Conservation (phyloP, 2,113 vertebrate species). For the Ploceus nigricollis region DNA sequence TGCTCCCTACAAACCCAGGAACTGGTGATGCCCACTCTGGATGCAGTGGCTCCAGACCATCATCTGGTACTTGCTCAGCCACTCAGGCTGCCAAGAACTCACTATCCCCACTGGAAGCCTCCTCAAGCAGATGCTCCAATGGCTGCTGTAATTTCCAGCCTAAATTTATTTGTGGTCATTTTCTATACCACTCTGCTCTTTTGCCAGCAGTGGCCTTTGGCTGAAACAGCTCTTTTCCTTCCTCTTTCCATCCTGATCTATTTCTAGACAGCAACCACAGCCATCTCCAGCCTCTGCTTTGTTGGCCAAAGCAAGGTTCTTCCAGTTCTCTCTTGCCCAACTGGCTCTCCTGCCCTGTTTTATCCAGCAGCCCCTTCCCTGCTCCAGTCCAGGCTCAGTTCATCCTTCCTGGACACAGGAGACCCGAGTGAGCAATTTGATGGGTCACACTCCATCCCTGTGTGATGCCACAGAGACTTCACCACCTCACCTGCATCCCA, state of each 20-base stretch:
- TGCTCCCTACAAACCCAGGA: neutral
- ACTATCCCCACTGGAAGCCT: neutral
- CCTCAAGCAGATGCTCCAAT: neutral
- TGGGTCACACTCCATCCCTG: neutral
- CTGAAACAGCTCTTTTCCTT: neutral
- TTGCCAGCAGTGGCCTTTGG: neutral
- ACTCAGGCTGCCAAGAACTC: neutral
- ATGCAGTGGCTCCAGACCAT: neutral
- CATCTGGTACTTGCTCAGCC: neutral
- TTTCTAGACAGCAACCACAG: neutral
- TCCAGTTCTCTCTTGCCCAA: neutral
- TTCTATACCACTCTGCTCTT: neutral
- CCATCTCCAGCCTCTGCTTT: neutral
- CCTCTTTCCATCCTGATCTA: neutral
- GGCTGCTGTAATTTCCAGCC: neutral
- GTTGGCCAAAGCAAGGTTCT: neutral
- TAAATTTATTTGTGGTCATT: neutral
- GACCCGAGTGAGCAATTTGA: accelerated
- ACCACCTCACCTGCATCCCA: neutral
- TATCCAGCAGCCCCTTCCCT: neutral
- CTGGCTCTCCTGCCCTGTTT: neutral
- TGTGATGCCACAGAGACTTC: neutral
- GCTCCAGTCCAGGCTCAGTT: neutral
- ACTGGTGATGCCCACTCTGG: neutral
- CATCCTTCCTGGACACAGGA: neutral